Percentiles rank a stretch among this genome's conserved stretches.
phyloP scores from a whole-genome alignment of 2,113 vertebrate genomes.

The Strix aluco region DNA sequence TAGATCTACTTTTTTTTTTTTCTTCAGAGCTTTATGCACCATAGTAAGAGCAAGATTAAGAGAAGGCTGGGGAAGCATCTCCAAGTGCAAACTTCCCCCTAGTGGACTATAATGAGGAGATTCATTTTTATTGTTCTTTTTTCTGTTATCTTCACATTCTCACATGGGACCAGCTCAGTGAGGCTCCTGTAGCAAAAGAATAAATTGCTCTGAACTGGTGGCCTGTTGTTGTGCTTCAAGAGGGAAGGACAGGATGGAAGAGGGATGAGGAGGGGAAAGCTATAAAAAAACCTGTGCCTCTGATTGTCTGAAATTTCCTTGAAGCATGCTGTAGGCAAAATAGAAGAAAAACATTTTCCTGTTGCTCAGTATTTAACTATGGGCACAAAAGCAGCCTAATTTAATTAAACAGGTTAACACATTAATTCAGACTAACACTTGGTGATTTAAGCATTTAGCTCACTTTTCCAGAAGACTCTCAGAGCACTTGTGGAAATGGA shows the following conservation, averaged over 20 bases:
- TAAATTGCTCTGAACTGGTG: neutral
- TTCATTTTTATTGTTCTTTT: conserved; percentile 4
- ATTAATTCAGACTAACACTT: neutral
- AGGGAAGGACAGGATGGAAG: neutral
- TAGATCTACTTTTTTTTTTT: neutral
- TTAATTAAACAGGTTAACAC: neutral
- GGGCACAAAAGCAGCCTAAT: neutral
- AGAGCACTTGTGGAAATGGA: neutral
- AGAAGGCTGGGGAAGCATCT: neutral
- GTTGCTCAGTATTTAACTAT: neutral
- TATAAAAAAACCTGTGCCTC: neutral
- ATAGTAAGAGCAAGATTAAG: neutral
- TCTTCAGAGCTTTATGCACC: neutral
- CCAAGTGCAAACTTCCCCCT: neutral
- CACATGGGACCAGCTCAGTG: neutral
- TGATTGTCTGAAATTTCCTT: neutral
- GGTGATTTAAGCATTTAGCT: neutral
- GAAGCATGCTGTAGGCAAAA: neutral
- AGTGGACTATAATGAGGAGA: neutral
- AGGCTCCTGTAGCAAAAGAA: neutral
- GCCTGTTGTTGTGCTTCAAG: neutral
- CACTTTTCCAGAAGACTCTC: neutral
- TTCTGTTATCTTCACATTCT: neutral
- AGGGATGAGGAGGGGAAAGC: neutral
- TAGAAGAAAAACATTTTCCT: neutral